Conservation (phyloP, 2,113 vertebrate species). For the Crotalus tigris region DNA sequence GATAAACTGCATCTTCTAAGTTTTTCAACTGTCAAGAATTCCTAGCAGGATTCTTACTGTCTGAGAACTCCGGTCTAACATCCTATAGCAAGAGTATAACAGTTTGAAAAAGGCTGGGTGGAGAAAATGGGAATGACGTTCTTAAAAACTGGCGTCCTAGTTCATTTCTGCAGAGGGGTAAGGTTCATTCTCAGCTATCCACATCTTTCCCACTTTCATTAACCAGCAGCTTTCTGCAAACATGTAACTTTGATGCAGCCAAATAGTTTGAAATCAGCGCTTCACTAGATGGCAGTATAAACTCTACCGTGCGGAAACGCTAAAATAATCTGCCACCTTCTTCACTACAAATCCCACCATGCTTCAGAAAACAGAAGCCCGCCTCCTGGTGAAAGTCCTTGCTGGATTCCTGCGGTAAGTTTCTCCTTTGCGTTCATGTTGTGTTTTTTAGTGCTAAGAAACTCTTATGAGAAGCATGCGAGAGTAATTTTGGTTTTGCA, state of each 20-base stretch:
- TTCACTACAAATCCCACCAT: slow-evolving; percentile 63
- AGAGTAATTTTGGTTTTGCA: neutral
- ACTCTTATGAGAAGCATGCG: neutral
- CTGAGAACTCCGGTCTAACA: neutral
- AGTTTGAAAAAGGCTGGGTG: neutral
- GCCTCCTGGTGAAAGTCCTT: slow-evolving; percentile 32
- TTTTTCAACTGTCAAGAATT: neutral
- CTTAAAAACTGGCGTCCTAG: neutral
- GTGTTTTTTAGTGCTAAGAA: neutral
- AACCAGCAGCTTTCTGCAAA: neutral
- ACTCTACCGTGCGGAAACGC: neutral
- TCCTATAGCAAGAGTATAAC: neutral
- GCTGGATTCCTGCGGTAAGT: slow-evolving; percentile 17
- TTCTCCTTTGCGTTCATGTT: neutral
- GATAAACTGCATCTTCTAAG: neutral
- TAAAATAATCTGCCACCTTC: fast-evolving
- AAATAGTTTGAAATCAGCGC: neutral
- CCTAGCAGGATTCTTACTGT: neutral
- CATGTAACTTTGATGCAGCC: neutral
- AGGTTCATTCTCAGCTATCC: neutral
- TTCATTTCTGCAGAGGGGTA: neutral
- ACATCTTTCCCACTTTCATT: neutral
- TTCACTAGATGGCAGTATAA: slow-evolving; percentile 65
- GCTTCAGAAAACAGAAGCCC: neutral
- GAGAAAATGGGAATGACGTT: neutral